Evolutionary conservation across 2,797 vertebrate species (phyloP), one percentile per base, ranked within the genome.

Genomic region (Bovichtus diacanthus): DNA sequence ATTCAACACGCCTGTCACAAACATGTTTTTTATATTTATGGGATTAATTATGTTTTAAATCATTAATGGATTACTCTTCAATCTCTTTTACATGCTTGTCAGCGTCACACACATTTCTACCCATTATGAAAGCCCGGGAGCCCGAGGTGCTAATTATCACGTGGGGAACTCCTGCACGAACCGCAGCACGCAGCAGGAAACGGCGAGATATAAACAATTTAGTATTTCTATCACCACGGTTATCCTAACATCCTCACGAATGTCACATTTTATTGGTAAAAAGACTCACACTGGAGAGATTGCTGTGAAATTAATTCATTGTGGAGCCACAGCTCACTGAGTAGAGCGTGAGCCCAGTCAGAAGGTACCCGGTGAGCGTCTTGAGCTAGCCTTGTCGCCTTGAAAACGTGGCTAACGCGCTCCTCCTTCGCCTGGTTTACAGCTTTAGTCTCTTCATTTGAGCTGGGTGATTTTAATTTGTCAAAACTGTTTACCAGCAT

Each of bases 401-500:
- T 21, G 59, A 53, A 79, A 83, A 76, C 31, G 11, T 6, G 69
- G 72, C 83, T 9, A 31, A 70, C 9, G 39, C 64, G 76, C 71
- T 70, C 80, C 85, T 78, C 63, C 73, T 80, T 82, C 74, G 67
- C 55, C 69, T 51, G 76, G 80, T 87, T 91, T 86, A 77, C 71
- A 81, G 88, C 82, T 87, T 86, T 69, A 76, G 89, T 90, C 82
- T 89, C 83, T 90, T 90, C 87, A 90, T 90, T 92, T 90, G 84
- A 92, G 92, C 90, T 88, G 88, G 91, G 92, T 92, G 90, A 94
- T 95, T 96, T 95, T 95, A 94, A 95, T 95, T 95, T 95, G 93
- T 95, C 95, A 96, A 94, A 95, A 95, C 92, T 95, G 94, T 95
- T 95, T 95, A 95, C 93, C 87, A 93, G 90, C 87, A 86, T 90